These are phyloP conservation scores for Pseudonaja textilis DNA, from an alignment of 2,113 vertebrate species.

Conservation along the genomic window DNA sequence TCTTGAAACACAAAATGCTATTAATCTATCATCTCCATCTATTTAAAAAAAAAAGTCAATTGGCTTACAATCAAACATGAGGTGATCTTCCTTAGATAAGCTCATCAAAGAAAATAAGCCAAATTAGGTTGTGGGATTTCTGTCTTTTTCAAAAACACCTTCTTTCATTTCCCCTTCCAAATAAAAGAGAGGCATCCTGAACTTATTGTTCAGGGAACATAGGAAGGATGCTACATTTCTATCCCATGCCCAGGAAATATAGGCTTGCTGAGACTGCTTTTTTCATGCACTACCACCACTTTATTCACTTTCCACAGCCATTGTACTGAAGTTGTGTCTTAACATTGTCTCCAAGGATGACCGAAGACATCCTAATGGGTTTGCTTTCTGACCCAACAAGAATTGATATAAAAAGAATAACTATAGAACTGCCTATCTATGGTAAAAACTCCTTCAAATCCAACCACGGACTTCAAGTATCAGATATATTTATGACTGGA, in stretches of 20 bases:
- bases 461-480: not conserved
- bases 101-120: conserved; percentile 54
- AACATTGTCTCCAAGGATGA: not conserved
- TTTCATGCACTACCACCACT: not conserved
- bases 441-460: not conserved
- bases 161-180: not conserved
- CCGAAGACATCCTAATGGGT: not conserved
- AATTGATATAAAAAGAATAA: not conserved
- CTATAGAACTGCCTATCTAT: not conserved
- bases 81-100: conserved; percentile 75
- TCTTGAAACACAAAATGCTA: conserved; percentile 77
- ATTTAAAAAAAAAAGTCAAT: conserved; percentile 75
- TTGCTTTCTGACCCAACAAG: not conserved
- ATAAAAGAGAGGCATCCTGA: not conserved
- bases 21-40: conserved; percentile 83
- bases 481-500: not conserved
- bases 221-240: not conserved
- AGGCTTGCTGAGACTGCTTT: not conserved
- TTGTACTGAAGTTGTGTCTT: not conserved
- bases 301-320: not conserved
- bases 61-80: conserved; percentile 73
- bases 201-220: not conserved
- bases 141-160: not conserved
- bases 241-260: not conserved
- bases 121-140: conserved; percentile 58